Evolutionary conservation across 2,888 invertebrate species (phyloP), one percentile per base, ranked within the genome.

Genomic region (Nebria salina): DNA sequence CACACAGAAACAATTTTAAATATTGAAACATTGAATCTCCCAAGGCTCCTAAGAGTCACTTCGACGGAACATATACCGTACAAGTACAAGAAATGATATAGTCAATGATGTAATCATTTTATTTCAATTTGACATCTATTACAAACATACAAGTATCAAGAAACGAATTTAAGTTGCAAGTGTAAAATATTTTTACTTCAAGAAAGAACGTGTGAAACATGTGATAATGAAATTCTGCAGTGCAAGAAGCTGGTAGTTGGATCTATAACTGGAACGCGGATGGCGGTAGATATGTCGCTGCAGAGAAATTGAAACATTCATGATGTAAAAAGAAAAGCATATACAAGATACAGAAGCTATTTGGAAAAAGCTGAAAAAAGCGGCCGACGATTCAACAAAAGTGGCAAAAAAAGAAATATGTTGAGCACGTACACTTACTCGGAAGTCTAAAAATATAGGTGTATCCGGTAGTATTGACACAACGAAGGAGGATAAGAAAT

Each of bases 271-370:
- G 7, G 26, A 54, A 25, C 75, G 72, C 42, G 75, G 64, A 54
- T 11, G 72, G 75, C 34, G 64, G 54, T 20, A 65, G 65, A 65
- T 65, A 65, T 26, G 76, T 76, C 76, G 64, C 65, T 76, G 76
- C 41, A 76, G 65, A 64, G 76, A 64, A 76, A 76, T 76, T 76
- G 76, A 76, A 76, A 76, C 76, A 76, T 76, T 76, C 76, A 76
- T 76, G 76, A 76, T 26, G 65, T 26, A 65, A 65, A 76, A 76
- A 65, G 42, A 15, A 26, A 43, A 75, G 26, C 15, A 70, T 11
- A 70, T 70, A 64, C 43, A 43, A 7, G 65, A 65, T 66, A 76
- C 64, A 42, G 34, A 76, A 65, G 54, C 54, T 54, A 5, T 54
- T 13, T 54, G 54, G 54, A 7, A 54, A 13, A 7, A 54, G 54